Percentiles rank a stretch among this genome's conserved stretches.
Evolutionary conservation across 1,140 invertebrate species (phyloP).

Genomic region (Portunus trituberculatus): DNA sequence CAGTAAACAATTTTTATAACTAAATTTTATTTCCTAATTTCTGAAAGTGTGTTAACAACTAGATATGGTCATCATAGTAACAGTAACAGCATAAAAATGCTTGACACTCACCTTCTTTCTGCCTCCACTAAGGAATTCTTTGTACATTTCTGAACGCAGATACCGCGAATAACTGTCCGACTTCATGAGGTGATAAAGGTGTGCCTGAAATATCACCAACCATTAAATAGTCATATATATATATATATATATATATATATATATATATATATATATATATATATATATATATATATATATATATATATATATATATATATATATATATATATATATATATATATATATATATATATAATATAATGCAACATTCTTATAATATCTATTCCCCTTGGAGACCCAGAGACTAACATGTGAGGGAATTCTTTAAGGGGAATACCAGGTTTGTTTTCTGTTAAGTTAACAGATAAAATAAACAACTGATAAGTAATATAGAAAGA

Average conservation of each 20-base stretch:
- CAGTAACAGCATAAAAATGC: neutral
- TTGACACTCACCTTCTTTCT: slow-evolving; percentile 92
- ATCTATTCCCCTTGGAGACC: too few species aligned
- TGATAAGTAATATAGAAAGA: neutral
- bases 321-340: too few species aligned
- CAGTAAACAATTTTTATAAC: neutral
- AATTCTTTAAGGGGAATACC: too few species aligned
- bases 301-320: too few species aligned
- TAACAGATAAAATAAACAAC: too few species aligned
- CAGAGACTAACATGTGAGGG: too few species aligned
- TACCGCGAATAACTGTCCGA: slow-evolving; percentile 99
- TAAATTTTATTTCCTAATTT: neutral
- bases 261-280: slow-evolving; percentile 1
- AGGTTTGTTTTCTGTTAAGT: too few species aligned
- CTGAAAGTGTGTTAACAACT: neutral
- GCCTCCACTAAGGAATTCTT: slow-evolving; percentile 96
- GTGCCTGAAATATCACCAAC: slow-evolving; percentile 86
- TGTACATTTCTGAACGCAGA: slow-evolving; percentile 99
- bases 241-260: slow-evolving; percentile 26
- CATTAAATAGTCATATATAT: neutral
- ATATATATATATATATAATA: too few species aligned
- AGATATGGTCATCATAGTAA: neutral
- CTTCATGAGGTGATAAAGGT: slow-evolving; percentile 99
- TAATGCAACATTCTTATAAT: too few species aligned
- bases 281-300: neutral